Evolutionary conservation across 2,113 vertebrate genomes (phyloP).

Genomic region (Collichthys lucidus): DNA sequence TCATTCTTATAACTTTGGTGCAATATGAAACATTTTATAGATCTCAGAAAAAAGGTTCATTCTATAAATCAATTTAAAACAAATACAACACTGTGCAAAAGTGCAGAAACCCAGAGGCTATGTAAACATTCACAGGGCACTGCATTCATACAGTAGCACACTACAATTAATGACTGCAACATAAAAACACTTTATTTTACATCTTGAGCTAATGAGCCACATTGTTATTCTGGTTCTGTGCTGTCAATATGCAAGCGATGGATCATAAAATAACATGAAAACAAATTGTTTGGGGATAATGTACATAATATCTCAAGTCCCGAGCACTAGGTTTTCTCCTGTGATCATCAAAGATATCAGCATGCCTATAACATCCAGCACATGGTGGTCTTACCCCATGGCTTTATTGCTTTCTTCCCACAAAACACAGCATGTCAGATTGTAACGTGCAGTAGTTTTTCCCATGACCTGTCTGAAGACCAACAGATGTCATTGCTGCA

Average conservation of each 20-base stretch:
- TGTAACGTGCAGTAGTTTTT: background rate
- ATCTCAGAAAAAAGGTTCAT: background rate
- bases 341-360: constrained; percentile 39
- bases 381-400: constrained; percentile 20
- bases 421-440: constrained; percentile 23
- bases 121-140: background rate
- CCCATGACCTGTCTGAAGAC: constrained; percentile 53
- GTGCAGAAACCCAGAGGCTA: background rate
- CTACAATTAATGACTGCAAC: background rate
- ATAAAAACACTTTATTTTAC: background rate
- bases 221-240: constrained; percentile 1
- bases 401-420: constrained; percentile 16
- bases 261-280: background rate
- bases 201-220: background rate
- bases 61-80: background rate
- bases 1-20: background rate
- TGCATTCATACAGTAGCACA: background rate
- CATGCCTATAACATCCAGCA: constrained; percentile 28
- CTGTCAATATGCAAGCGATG: background rate
- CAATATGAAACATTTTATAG: background rate
- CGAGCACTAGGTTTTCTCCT: constrained; percentile 19
- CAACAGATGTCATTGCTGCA: constrained; percentile 41
- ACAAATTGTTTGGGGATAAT: constrained; percentile 1
- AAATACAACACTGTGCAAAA: background rate
- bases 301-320: background rate